These are phyloP conservation scores for Drosophila niveifrons DNA, from an alignment of 2,888 invertebrate genomes.

Conservation along the genomic window DNA sequence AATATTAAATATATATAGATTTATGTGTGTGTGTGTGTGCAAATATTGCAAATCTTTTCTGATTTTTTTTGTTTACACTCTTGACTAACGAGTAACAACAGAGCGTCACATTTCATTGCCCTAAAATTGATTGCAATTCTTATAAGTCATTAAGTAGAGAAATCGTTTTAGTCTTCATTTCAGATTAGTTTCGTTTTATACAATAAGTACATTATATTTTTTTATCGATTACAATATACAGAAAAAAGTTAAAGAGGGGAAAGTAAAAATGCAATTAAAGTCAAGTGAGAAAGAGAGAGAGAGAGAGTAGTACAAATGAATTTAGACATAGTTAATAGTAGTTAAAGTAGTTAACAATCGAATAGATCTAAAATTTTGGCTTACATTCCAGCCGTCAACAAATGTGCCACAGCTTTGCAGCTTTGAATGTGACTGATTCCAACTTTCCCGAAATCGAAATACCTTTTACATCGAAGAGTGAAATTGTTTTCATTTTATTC, in stretches of 20 bases:
- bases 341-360: constrained; percentile 47
- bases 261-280: constrained; percentile 25
- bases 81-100: constrained; percentile 62
- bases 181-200: constrained; percentile 60
- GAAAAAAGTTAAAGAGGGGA: neutral
- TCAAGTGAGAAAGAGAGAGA: neutral
- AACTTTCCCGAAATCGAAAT: constrained; percentile 28
- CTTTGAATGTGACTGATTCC: constrained; percentile 8
- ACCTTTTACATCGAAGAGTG: constrained; percentile 2
- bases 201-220: constrained; percentile 27
- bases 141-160: constrained; percentile 77
- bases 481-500: constrained; percentile 4
- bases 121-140: constrained; percentile 77
- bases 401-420: constrained; percentile 36
- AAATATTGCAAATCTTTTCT: constrained; percentile 70
- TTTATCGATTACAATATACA: constrained; percentile 6
- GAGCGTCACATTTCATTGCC: constrained; percentile 49
- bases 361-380: constrained; percentile 42
- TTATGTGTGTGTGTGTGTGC: constrained; percentile 50
- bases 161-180: constrained; percentile 63
- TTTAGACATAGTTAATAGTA: constrained; percentile 22
- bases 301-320: constrained; percentile 23
- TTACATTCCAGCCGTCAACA: constrained; percentile 39
- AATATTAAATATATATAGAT: constrained; percentile 38
- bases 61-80: constrained; percentile 45